Evolutionary conservation across 2,113 vertebrate species (phyloP).

Genomic region (Neotoma lepida): DNA sequence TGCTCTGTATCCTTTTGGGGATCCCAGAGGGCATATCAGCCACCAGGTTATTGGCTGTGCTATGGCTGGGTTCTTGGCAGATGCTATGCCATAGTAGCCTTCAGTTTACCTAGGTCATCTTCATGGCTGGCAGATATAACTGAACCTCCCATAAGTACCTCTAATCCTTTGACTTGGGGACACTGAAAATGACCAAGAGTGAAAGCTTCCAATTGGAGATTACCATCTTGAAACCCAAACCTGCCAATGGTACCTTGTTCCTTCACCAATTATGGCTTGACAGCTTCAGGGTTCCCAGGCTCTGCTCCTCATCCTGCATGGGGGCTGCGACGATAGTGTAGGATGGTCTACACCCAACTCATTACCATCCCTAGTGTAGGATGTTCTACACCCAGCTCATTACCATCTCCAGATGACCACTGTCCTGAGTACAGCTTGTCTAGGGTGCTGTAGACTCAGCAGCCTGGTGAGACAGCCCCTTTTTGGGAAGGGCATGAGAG

Average conservation of each 20-base stretch:
- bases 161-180: not conserved
- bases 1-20: rapidly evolving
- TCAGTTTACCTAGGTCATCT: not conserved
- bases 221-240: not conserved
- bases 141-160: not conserved
- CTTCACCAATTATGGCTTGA: not conserved
- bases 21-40: not conserved
- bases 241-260: not conserved
- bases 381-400: not conserved
- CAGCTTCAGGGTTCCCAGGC: not conserved
- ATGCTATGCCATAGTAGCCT: not conserved
- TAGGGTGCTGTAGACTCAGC: not conserved
- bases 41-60: not conserved
- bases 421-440: not conserved
- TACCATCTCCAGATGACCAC: no score
- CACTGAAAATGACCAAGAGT: not conserved
- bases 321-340: not conserved
- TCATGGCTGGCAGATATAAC: not conserved
- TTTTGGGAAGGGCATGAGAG: not conserved
- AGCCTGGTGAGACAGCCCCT: not conserved
- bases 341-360: no score
- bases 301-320: not conserved
- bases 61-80: not conserved
- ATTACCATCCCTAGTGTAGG: not conserved
- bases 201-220: not conserved